Base-by-base conservation (phyloP, 2,113 vertebrate genomes). In the Dicentrarchus labrax region DNA sequence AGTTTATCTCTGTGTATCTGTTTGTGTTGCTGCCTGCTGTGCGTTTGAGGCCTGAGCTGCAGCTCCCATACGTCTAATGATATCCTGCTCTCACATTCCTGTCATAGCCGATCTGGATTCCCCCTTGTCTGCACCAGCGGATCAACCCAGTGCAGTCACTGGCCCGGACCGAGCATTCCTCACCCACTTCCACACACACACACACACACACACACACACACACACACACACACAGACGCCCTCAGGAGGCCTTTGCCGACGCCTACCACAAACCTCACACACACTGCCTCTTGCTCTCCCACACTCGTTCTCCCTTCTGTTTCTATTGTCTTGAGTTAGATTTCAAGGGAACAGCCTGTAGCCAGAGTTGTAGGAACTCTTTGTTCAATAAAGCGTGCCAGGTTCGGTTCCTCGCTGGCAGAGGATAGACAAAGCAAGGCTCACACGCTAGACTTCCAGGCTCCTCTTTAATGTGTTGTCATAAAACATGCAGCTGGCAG, bases 401-500 rank as follows among this genome's bases (percentile, higher is more conserved):
- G 90, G 85, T 91, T 86, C 2, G 43, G 88, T 87, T 90, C 84
- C 89, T 91, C 68, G 79, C 83, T 92, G 92, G 91, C 88, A 84
- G 72, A 76, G 87, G 51, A 48, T 16, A 85, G 88, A 90, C 88
- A 90, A 87, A 80, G 85, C 89, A 53, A 85, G 80, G 74, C 90
- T 92, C 84, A 30, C 87, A 76, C 54, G 47, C 90, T 74, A 93
- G 93, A 93, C 93, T 93, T 85, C 59, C 80, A 82, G 93, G 88
- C 93, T 94, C 93, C 93, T 92, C 93, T 94, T 94, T 94, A 94
- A 93, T 94, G 90, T 92, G 88, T 91, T 90, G 92, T 93, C 92
- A 92, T 94, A 94, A 94, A 94, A 92, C 91, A 87, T 72, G 91
- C 88, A 91, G 91, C 91, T 91, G 93, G 91, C 91, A 89, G 78